phyloP scores from a whole-genome alignment of 2,888 invertebrate species.

The Macaria liturata region DNA sequence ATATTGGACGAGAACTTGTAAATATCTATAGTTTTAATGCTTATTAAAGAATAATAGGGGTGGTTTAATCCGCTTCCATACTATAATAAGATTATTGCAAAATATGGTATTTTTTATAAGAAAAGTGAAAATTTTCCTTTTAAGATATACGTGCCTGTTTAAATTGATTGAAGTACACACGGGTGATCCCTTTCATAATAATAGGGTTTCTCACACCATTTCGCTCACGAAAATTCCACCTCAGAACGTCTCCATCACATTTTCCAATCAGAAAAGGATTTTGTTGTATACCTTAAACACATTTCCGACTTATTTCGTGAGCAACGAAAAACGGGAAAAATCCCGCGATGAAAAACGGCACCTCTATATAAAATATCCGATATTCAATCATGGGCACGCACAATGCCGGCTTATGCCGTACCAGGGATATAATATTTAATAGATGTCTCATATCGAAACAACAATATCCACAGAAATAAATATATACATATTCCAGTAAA shows the following conservation, averaged over 20 bases:
- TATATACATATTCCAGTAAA: no score
- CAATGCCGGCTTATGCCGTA: constrained; percentile 27
- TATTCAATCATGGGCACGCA: constrained; percentile 32
- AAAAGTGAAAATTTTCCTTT: no score
- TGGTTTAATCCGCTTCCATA: no score
- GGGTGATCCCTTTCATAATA: no score
- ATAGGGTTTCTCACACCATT: constrained; percentile 3
- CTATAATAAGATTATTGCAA: no score
- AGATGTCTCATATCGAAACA: no score
- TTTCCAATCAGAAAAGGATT: constrained; percentile 27
- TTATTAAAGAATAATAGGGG: no score
- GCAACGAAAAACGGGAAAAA: constrained; percentile 27
- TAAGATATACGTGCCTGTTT: no score
- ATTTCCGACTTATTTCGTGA: constrained; percentile 24
- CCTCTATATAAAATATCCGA: constrained; percentile 13
- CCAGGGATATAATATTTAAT: no score
- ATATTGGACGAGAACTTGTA: background rate
- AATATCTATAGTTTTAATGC: constrained; percentile 7
- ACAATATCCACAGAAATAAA: no score
- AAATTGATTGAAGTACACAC: no score
- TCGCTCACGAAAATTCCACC: constrained; percentile 3
- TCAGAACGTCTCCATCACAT: constrained; percentile 9
- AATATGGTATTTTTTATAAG: no score
- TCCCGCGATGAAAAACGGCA: constrained; percentile 24
- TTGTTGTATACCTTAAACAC: constrained; percentile 26